Base-by-base conservation (phyloP, 1,140 invertebrate genomes). In the Phymorhynchus buccinoides region DNA sequence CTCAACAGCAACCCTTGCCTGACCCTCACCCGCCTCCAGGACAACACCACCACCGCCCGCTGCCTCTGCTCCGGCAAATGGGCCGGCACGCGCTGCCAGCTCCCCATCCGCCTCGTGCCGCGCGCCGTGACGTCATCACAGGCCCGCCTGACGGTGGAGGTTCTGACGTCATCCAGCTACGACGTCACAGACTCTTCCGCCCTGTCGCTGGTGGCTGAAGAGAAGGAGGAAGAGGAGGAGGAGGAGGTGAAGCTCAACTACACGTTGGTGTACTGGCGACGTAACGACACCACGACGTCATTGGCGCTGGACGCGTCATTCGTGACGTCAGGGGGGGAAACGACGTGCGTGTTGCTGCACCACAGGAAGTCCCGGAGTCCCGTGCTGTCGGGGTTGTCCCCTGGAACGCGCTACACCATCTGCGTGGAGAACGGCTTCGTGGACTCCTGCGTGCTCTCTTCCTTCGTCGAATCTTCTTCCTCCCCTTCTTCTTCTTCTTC, bases 1-100 rank as follows among this genome's bases (percentile, higher is more conserved):
- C 48, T 71, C 35, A 68, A 83, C 81, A 83, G 81, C 81, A 83
- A 83, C 81, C 81, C 81, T 22, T 83, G 81, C 39, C 81, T 71
- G 41, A 30, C 81, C 22, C 1, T 30, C 37, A 6, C 42, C 66
- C 56, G 48, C n/a, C 3, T 27, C 37, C 81, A 83, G 9, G 81
- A 30, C 81, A 83, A 71, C 81, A 22, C n/a, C 22, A 83, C 62
- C 30, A 62, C 42, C 27, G 81, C 81, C 7, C 81, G 62, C 18
- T 83, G 81, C 48, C 9, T 42, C 18, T 83, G 81, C 41, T 39
- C 37, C 3, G 81, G 81, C 14, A 39, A 37, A 41, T 83, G 81
- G 81, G 81, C 81, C 62, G 81, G 81, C 0, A 62, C 37, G 4
- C 62, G 81, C 32, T 83, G 81, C 62, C 62, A 83, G 39, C 81